A percentile compares a stretch with the other conserved stretches of the same genome.
Conservation (phyloP, 2,797 vertebrate species). For the Oceanodroma leucorhoa region DNA sequence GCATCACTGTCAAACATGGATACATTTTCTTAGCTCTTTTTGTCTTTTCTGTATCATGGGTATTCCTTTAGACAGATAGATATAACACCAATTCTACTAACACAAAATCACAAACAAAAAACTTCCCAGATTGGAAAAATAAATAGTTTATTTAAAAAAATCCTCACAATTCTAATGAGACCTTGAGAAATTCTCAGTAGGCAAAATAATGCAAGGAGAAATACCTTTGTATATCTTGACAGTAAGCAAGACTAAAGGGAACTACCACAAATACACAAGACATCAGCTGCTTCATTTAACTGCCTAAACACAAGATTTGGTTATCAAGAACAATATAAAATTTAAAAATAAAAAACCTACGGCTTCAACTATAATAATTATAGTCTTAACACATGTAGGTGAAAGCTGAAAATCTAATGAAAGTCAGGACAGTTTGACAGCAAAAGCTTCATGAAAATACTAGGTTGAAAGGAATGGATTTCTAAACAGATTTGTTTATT, state of each 20-base stretch:
- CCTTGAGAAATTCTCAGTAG: background rate
- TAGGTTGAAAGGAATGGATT: background rate
- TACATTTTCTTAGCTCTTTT: background rate
- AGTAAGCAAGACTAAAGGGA: background rate
- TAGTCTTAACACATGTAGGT: background rate
- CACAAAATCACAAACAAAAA: background rate
- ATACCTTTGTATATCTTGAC: background rate
- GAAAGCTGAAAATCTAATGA: background rate
- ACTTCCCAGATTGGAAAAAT: background rate
- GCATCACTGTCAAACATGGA: background rate
- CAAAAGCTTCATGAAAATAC: background rate
- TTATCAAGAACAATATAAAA: background rate
- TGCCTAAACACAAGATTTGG: background rate
- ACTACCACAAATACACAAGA: background rate
- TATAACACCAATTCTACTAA: background rate
- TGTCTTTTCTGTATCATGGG: background rate
- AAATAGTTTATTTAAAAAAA: background rate
- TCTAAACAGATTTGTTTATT: conserved; percentile 13
- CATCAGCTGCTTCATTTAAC: background rate
- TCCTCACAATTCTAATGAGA: background rate
- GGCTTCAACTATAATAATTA: background rate
- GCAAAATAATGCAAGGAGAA: background rate
- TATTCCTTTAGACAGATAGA: background rate
- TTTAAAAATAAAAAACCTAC: background rate
- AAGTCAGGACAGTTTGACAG: background rate